Conservation (phyloP, 2,113 vertebrate species). For the Ciconia maguari region DNA sequence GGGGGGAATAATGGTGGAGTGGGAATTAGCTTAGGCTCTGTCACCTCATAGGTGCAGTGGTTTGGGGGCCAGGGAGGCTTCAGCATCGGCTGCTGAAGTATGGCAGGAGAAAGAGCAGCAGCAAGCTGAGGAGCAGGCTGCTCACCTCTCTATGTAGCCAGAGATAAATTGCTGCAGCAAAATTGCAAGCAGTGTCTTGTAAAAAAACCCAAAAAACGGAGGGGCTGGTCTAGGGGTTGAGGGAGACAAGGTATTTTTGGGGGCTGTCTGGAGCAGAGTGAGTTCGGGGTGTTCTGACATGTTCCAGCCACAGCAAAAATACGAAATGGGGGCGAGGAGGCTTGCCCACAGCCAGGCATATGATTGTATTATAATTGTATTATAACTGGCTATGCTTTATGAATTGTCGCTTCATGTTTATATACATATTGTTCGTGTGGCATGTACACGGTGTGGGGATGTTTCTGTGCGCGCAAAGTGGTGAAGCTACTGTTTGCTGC, state of each 20-base stretch:
- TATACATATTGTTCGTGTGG: neutral
- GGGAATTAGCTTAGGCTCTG: neutral
- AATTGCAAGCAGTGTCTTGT: neutral
- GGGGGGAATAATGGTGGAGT: neutral
- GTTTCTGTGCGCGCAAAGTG: neutral
- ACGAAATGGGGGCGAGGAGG: neutral
- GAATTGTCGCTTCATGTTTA: neutral
- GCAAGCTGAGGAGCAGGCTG: neutral
- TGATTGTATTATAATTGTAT: neutral
- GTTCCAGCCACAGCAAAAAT: neutral
- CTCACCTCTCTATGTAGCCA: slow-evolving; percentile 9
- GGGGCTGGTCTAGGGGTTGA: neutral
- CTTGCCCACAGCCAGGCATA: neutral
- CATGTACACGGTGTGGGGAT: rapidly evolving
- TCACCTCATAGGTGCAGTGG: neutral
- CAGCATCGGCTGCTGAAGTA: neutral
- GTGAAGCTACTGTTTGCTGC: neutral
- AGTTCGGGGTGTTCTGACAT: neutral
- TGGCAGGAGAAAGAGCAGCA: neutral
- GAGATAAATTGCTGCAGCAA: slow-evolving; percentile 59
- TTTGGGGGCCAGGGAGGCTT: neutral
- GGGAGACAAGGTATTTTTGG: neutral
- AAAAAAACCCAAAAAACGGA: neutral
- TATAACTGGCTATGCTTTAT: neutral
- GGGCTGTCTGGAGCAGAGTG: neutral